Evolutionary conservation across 2,113 vertebrate genomes (phyloP).

Genomic region (Caloenas nicobarica): DNA sequence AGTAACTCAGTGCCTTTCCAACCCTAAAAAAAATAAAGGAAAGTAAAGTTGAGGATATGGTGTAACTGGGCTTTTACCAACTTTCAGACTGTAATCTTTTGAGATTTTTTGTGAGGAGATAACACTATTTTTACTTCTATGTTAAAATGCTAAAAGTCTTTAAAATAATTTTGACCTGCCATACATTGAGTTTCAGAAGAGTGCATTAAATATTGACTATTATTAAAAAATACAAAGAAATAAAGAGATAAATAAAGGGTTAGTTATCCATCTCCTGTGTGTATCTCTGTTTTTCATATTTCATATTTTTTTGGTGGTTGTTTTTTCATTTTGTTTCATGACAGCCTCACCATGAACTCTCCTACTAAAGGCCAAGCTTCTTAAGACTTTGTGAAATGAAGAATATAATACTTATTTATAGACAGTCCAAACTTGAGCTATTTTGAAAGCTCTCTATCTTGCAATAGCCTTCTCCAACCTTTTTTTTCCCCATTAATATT

Average conservation of each 20-base stretch:
- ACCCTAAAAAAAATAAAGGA: neutral
- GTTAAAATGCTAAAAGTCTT: neutral
- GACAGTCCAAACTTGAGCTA: neutral
- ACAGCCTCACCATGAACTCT: neutral
- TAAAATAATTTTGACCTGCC: neutral
- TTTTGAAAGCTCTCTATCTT: neutral
- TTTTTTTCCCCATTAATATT: neutral
- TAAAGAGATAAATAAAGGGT: neutral
- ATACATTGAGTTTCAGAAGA: neutral
- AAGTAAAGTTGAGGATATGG: neutral
- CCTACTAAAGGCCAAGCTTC: neutral
- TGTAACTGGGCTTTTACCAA: neutral
- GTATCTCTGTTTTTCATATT: neutral
- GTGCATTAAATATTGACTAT: neutral
- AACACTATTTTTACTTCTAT: neutral
- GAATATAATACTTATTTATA: neutral
- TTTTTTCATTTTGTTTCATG: neutral
- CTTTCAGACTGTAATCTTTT: neutral
- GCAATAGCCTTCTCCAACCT: neutral
- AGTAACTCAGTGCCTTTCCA: neutral
- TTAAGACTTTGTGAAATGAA: neutral
- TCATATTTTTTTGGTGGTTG: no score
- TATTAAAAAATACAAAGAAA: neutral
- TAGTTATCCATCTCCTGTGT: neutral
- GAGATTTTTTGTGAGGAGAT: neutral